Base-by-base conservation (phyloP, 2,888 invertebrate species). In the Tinea pellionella region DNA sequence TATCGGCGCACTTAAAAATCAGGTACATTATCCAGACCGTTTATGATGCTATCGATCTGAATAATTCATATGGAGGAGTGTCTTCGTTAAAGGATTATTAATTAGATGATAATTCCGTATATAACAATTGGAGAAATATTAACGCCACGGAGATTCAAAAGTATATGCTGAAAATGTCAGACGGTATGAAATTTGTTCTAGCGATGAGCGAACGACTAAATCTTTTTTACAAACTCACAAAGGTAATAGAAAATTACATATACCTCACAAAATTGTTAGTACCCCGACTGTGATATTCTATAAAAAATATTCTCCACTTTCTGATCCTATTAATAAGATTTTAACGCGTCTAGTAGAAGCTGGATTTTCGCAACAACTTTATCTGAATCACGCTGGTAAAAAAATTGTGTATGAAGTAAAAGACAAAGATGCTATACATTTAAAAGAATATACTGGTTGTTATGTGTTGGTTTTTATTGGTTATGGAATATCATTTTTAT, bases 261-360 rank as follows among this genome's bases (percentile, higher is more conserved):
- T 84, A 56, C 67, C 72, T 0, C 67, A 76, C 60, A 69, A 62
- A 61, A 63, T 85, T n/a, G 61, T 74, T 0, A 66, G 62, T 13
- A 72, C 70, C 60, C 83, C 81, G 0, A 67, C 71, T 0, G 77
- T 74, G 1, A 62, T 83, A 65, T 84, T 75, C 66, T 80, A 78
- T 32, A 83, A 83, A 63, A 83, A 78, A 61, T 78, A 69, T 63
- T 83, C 82, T 6, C 77, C 80, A 1, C 66, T 85, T 3, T 66
- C 61, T 0, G 60, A 64, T 0, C 61, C 78, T 0, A 62, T 83
- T 0, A 72, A 78, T 64, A 32, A 60, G n/a, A 63, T 79, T 32
- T 65, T 85, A 47, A 63, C 65, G 24, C 67, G 68, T n/a, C 65
- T 85, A 9, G 61, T 67, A 7, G 78, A 81, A 64, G 66, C 72